Conservation (phyloP, 1,140 invertebrate species). For the Aphaenogaster ashmeadi region DNA sequence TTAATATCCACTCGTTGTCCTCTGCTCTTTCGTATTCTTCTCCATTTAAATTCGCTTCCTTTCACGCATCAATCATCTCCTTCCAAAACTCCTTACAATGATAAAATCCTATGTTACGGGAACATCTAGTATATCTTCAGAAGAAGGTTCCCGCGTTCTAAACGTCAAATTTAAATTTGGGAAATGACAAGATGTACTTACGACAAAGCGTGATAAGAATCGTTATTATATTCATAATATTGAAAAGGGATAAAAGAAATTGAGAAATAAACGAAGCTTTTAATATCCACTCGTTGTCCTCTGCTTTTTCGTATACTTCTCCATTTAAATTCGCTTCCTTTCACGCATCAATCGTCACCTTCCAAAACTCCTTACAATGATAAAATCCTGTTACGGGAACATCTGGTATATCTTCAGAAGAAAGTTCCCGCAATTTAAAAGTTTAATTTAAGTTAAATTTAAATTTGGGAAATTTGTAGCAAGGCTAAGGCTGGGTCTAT, state of each 20-base stretch:
- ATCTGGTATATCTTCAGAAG: background rate
- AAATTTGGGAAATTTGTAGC: background rate
- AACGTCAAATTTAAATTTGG: background rate
- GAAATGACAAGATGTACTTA: constrained; percentile 74
- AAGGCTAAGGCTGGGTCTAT: background rate
- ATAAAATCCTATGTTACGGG: background rate
- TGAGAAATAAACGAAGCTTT: constrained; percentile 79
- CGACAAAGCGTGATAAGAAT: constrained; percentile 73
- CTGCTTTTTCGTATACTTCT: background rate
- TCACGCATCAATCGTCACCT: background rate
- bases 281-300: constrained; percentile 68
- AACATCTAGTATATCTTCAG: background rate
- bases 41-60: background rate
- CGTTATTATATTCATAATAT: constrained; percentile 77
- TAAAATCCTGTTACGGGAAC: background rate
- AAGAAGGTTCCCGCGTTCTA: background rate
- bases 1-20: constrained; percentile 70
- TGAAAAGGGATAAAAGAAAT: constrained; percentile 66
- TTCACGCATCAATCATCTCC: background rate
- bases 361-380: background rate
- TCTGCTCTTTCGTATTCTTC: background rate
- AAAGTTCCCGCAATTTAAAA: background rate
- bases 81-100: background rate
- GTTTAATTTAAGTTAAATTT: background rate
- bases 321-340: background rate